A percentile compares a stretch with the other conserved stretches of the same genome.
These are phyloP conservation scores for Laterallus jamaicensis DNA, from an alignment of 2,113 vertebrate genomes.

Conservation along the genomic window DNA sequence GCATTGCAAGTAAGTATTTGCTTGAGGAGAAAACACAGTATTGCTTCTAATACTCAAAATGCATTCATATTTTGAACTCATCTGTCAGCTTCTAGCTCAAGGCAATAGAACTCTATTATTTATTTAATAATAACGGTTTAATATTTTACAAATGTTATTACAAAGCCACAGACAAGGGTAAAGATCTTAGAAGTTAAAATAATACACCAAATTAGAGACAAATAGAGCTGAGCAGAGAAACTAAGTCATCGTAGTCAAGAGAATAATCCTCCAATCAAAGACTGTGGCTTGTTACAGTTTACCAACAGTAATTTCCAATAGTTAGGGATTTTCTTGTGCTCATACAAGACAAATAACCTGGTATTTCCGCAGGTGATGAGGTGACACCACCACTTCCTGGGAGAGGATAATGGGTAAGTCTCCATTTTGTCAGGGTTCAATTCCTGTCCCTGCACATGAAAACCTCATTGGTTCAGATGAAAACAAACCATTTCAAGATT, in stretches of 20 bases:
- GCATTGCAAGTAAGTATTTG: not conserved
- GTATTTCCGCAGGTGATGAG: not conserved
- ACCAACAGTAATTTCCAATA: not conserved
- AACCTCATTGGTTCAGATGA: not conserved
- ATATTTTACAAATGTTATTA: constrained; percentile 9
- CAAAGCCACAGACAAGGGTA: not conserved
- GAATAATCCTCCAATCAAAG: not conserved
- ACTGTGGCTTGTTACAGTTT: not conserved
- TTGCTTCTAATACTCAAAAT: constrained; percentile 8
- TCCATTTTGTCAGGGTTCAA: not conserved
- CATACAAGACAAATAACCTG: not conserved
- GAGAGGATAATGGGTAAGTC: not conserved
- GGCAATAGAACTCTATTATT: constrained; percentile 6
- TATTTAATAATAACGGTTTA: not conserved
- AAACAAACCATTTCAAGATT: not conserved
- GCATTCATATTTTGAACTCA: not conserved
- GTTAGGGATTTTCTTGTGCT: not conserved
- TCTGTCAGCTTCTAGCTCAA: constrained; percentile 33
- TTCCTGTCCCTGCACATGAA: not conserved
- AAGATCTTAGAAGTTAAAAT: not conserved
- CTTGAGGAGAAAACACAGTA: not conserved
- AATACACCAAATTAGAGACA: not conserved
- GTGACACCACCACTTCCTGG: not conserved
- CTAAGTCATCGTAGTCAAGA: not conserved
- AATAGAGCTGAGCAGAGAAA: not conserved